Percentiles rank a stretch among this genome's conserved stretches.
Conservation (phyloP, 1,140 invertebrate genomes). For the Conopomorpha cramerella region DNA sequence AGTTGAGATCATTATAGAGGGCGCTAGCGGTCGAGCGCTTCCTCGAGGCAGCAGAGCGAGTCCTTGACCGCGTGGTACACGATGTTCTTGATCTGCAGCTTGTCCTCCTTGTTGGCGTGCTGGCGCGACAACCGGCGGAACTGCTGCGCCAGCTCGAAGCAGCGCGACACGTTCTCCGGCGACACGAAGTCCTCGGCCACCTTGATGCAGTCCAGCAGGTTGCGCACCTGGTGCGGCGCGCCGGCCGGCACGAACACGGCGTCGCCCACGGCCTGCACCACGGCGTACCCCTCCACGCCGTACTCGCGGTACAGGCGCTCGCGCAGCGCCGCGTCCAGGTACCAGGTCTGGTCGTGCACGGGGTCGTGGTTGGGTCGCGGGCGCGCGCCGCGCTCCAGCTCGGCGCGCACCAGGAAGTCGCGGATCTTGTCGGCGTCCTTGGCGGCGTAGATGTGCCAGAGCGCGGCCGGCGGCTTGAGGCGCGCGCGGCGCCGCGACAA, state of each 20-base stretch:
- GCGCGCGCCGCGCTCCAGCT: slow-evolving; percentile 82
- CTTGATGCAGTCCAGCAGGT: slow-evolving; percentile 97
- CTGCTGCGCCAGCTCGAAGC: slow-evolving; percentile 95
- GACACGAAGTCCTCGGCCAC: slow-evolving; percentile 98
- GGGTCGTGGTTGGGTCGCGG: slow-evolving; percentile 92
- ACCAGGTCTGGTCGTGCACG: slow-evolving; percentile 97
- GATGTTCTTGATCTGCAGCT: slow-evolving; percentile 98
- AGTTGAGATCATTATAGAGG: slow-evolving; percentile 59
- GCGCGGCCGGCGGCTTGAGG: slow-evolving; percentile 83
- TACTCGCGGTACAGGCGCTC: slow-evolving; percentile 90
- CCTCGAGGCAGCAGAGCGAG: slow-evolving; percentile 66
- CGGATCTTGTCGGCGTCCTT: slow-evolving; percentile 95
- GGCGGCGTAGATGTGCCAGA: slow-evolving; percentile 97
- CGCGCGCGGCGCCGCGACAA: slow-evolving; percentile 79
- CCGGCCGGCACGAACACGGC: slow-evolving; percentile 97
- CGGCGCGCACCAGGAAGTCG: slow-evolving; percentile 90
- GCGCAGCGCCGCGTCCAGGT: slow-evolving; percentile 86
- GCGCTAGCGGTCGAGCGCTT: slow-evolving; percentile 82
- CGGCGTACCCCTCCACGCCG: slow-evolving; percentile 92
- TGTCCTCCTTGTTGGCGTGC: slow-evolving; percentile 98
- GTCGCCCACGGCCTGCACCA: slow-evolving; percentile 95
- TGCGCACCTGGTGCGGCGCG: slow-evolving; percentile 96
- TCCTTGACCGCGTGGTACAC: slow-evolving; percentile 98
- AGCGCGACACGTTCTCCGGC: slow-evolving; percentile 95
- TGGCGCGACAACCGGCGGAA: slow-evolving; percentile 93